Percentiles rank a stretch among this genome's conserved stretches.
Conservation (phyloP, 1,140 invertebrate genomes). For the Brachionus rotundiformis region DNA sequence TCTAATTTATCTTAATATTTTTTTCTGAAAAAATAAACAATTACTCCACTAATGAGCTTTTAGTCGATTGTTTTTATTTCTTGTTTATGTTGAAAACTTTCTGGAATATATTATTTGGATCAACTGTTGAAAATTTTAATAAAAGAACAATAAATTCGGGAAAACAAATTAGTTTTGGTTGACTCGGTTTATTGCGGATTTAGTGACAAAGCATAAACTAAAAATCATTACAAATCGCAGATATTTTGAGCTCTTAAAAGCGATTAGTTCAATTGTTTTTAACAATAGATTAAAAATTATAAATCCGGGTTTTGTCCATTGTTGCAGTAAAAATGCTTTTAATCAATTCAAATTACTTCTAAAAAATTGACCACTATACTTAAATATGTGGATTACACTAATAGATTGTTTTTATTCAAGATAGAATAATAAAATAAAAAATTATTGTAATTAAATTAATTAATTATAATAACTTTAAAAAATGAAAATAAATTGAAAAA, state of each 20-base stretch:
- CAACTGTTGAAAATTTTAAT: not conserved
- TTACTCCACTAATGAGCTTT: not conserved
- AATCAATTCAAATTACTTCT: not conserved
- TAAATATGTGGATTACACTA: no score
- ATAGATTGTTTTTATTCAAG: no score
- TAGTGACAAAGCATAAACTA: not conserved
- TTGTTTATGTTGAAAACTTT: not conserved
- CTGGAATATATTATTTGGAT: not conserved
- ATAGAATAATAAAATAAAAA: no score
- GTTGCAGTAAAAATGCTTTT: not conserved
- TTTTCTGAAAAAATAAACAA: not conserved
- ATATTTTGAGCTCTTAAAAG: slow-evolving; percentile 15
- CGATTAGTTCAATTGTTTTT: not conserved
- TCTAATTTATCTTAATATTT: not conserved
- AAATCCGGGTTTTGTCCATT: not conserved
- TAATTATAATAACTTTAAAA: no score
- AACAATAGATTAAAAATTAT: not conserved
- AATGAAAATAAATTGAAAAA: not conserved
- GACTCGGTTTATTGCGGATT: slow-evolving; percentile 44
- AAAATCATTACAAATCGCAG: slow-evolving; percentile 8
- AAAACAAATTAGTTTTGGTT: slow-evolving; percentile 28
- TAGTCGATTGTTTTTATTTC: not conserved
- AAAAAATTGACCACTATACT: not conserved
- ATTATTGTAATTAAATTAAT: no score
- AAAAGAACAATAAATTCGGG: not conserved